Conservation (phyloP, 2,113 vertebrate genomes). For the Felis catus region DNA sequence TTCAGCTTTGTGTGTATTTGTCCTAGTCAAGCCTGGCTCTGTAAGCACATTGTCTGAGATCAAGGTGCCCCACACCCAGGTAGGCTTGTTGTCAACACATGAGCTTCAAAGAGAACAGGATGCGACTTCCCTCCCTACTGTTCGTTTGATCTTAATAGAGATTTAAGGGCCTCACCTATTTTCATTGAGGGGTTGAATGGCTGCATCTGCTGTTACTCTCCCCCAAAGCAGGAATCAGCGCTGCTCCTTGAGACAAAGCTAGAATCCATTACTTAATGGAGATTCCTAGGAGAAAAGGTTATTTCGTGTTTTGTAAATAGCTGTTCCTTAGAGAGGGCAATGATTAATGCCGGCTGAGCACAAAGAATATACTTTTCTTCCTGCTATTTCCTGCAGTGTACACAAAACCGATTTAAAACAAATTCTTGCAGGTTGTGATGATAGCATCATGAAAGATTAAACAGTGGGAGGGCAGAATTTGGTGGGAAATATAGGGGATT, state of each 20-base stretch:
- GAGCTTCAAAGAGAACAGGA: neutral
- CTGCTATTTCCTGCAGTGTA: neutral
- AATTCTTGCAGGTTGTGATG: neutral
- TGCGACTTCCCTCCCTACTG: neutral
- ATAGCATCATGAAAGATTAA: constrained; percentile 41
- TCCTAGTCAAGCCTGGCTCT: neutral
- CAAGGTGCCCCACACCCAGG: neutral
- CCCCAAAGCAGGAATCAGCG: neutral
- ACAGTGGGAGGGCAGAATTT: neutral
- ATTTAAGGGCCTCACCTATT: neutral
- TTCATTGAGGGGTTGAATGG: neutral
- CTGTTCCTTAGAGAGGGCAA: neutral
- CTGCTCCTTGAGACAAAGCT: neutral
- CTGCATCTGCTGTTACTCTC: neutral
- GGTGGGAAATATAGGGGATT: neutral
- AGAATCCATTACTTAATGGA: neutral
- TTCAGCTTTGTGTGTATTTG: constrained; percentile 12
- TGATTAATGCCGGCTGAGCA: neutral
- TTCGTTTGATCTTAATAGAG: neutral
- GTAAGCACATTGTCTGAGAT: neutral
- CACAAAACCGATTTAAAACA: constrained; percentile 34
- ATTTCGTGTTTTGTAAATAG: neutral
- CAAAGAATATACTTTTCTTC: neutral
- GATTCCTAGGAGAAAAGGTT: neutral
- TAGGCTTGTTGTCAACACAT: neutral